Evolutionary conservation across 2,888 invertebrate species (phyloP).

Genomic region (Cantharis flavilabris): DNA sequence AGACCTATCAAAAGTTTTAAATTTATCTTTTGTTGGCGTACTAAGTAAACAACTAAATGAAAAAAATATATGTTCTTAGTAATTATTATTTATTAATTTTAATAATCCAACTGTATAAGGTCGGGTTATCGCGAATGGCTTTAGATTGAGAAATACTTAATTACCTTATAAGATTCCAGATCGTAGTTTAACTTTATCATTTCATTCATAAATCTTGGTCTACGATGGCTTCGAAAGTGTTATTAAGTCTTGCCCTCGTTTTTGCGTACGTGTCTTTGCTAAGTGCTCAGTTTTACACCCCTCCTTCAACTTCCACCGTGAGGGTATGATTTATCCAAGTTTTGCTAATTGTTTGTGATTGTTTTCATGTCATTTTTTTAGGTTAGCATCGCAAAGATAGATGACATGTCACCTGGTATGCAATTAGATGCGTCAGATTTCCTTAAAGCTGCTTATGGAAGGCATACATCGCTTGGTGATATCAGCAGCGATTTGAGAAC

Average conservation of each 20-base stretch:
- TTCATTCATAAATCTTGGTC: background rate
- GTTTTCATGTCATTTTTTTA: background rate
- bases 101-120: background rate
- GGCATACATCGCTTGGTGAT: background rate
- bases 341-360: background rate
- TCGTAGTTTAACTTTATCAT: background rate
- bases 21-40: background rate
- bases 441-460: background rate
- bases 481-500: background rate
- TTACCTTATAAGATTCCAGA: background rate
- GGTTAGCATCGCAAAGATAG: background rate
- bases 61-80: background rate
- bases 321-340: background rate
- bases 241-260: background rate
- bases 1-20: background rate
- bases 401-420: background rate
- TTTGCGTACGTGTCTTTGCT: background rate
- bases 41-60: background rate
- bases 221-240: background rate
- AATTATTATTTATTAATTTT: background rate
- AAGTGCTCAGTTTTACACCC: background rate
- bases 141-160: background rate
- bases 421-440: slow-evolving; percentile 10
- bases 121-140: background rate
- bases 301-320: background rate